A percentile compares a stretch with the other conserved stretches of the same genome.
Conservation (phyloP, 2,888 invertebrate species). For the Nipponacmea schrenckii region DNA sequence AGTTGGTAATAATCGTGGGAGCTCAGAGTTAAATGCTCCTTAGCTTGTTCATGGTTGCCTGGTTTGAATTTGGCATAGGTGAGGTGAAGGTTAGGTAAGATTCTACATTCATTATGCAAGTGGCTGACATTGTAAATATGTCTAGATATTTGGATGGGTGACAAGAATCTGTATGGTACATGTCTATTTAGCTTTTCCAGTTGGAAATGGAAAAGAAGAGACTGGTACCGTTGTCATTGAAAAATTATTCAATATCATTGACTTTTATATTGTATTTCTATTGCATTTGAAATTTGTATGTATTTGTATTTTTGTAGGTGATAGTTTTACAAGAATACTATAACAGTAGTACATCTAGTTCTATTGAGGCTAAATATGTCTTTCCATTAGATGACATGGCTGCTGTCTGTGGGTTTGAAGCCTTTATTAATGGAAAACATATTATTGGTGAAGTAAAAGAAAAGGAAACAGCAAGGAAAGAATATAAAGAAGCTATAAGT, state of each 20-base stretch:
- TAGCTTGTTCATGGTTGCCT: no score
- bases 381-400: slow-evolving; percentile 68
- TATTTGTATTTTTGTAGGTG: slow-evolving; percentile 61
- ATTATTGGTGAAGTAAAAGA: slow-evolving; percentile 68
- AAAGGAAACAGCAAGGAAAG: slow-evolving; percentile 65
- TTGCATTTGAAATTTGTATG: background rate
- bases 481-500: slow-evolving; percentile 67
- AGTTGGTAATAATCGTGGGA: background rate
- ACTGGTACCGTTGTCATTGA: background rate
- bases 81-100: no score
- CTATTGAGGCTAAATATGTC: slow-evolving; percentile 68
- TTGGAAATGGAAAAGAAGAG: no score
- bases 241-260: background rate
- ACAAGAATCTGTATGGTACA: no score
- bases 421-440: slow-evolving; percentile 68
- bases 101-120: no score
- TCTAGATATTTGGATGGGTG: no score
- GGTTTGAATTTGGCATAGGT: no score
- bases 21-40: no score
- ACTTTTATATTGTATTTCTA: background rate
- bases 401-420: slow-evolving; percentile 69
- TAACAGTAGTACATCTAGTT: slow-evolving; percentile 47
- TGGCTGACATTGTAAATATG: no score
- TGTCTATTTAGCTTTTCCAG: no score
- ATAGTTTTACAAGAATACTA: slow-evolving; percentile 63